Evolutionary conservation across 2,113 vertebrate genomes (phyloP).

Genomic region (Paralichthys olivaceus): DNA sequence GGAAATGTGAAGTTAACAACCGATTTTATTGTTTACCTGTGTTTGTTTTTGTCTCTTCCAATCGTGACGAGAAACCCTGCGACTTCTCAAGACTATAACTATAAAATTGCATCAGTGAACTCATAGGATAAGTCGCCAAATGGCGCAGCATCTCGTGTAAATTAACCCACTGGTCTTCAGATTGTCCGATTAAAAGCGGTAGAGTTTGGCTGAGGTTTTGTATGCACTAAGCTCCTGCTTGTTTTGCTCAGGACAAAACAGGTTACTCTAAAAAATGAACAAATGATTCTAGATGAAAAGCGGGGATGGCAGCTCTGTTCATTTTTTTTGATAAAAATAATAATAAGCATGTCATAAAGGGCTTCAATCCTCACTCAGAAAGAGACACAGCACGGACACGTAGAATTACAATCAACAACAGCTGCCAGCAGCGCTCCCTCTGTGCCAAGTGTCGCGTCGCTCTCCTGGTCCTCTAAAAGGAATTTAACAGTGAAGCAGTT

Average conservation of each 20-base stretch:
- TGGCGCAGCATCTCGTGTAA: conserved; percentile 37
- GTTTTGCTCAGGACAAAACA: conserved; percentile 81
- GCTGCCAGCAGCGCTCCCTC: conserved; percentile 69
- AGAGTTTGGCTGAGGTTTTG: conserved; percentile 54
- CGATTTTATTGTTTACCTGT: background rate
- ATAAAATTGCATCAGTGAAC: conserved; percentile 2
- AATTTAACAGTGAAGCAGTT: conserved; percentile 56
- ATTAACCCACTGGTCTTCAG: conserved; percentile 38
- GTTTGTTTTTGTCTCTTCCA: background rate
- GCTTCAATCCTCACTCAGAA: conserved; percentile 70
- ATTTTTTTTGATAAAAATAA: background rate
- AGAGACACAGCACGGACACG: conserved; percentile 60
- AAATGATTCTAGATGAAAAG: conserved; percentile 44
- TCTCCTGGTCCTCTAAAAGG: conserved; percentile 58
- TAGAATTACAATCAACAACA: conserved; percentile 72
- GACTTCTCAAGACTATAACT: background rate
- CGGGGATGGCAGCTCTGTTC: conserved; percentile 72
- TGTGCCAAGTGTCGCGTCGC: conserved; percentile 68
- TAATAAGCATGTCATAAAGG: conserved; percentile 75
- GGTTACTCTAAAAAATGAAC: conserved; percentile 63
- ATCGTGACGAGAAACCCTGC: conserved; percentile 3
- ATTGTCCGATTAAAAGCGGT: conserved; percentile 46
- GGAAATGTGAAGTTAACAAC: conserved; percentile 12
- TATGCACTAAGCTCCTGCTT: conserved; percentile 77
- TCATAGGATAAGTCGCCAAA: conserved; percentile 17